These are phyloP conservation scores for Drosophila dives DNA, from an alignment of 2,888 invertebrate species.

Conservation along the genomic window DNA sequence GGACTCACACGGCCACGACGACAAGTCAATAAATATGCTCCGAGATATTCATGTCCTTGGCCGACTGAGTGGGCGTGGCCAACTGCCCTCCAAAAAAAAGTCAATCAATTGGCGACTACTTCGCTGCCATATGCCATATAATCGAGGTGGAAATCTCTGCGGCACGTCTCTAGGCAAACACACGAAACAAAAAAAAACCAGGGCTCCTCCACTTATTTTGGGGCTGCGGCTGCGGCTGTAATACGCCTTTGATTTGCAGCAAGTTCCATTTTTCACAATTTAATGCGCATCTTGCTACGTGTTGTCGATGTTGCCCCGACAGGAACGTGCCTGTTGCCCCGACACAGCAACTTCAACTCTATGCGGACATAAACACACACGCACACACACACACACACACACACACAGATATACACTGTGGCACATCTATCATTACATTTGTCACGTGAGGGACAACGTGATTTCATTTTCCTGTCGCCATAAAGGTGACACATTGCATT, in stretches of 20 bases:
- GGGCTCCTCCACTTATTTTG: slow-evolving; percentile 67
- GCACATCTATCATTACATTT: slow-evolving; percentile 77
- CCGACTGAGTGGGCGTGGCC: slow-evolving; percentile 3
- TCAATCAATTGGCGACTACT: slow-evolving; percentile 59
- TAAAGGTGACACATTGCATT: slow-evolving; percentile 81
- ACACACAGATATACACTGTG: slow-evolving; percentile 19
- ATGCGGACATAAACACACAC: slow-evolving; percentile 36
- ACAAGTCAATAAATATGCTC: slow-evolving; percentile 76
- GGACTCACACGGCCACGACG: slow-evolving; percentile 49
- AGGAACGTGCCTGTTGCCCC: slow-evolving; percentile 59
- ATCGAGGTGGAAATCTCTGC: slow-evolving; percentile 55
- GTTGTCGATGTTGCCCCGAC: slow-evolving; percentile 61
- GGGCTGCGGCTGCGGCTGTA: slow-evolving; percentile 63
- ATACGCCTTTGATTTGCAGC: slow-evolving; percentile 79
- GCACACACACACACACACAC: slow-evolving; percentile 6
- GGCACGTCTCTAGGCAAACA: slow-evolving; percentile 44
- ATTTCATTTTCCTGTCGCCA: slow-evolving; percentile 80
- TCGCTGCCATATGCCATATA: not conserved
- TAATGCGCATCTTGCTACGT: slow-evolving; percentile 79
- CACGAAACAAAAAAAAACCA: slow-evolving; percentile 5
- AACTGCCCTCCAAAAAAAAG: slow-evolving; percentile 45
- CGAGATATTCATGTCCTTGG: slow-evolving; percentile 65
- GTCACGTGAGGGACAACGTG: slow-evolving; percentile 81
- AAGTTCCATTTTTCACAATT: slow-evolving; percentile 80
- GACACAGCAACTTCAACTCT: slow-evolving; percentile 24